phyloP scores from a whole-genome alignment of 1,140 invertebrate genomes.

The Drosophila arawakana region DNA sequence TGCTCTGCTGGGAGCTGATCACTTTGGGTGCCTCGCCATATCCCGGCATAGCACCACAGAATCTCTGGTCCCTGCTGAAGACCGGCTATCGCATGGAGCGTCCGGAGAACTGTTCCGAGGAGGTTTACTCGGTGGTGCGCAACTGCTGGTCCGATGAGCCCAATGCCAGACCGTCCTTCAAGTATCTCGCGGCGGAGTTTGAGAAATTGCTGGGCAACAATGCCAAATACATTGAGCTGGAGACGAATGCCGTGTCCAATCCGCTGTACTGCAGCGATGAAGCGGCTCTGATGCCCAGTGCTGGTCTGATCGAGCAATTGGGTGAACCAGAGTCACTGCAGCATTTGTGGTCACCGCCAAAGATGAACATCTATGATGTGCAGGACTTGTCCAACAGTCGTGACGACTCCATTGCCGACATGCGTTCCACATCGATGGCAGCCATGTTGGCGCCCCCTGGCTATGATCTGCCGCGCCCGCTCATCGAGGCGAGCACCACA shows the following conservation, averaged over 20 bases:
- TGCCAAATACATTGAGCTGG: constrained; percentile 88
- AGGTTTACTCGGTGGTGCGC: constrained; percentile 92
- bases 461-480: constrained; percentile 78
- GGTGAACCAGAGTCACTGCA: constrained; percentile 73
- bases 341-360: constrained; percentile 77
- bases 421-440: constrained; percentile 38
- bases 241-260: constrained; percentile 81
- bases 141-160: constrained; percentile 92
- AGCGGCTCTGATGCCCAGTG: constrained; percentile 47
- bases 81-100: constrained; percentile 93
- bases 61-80: constrained; percentile 91
- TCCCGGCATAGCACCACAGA: constrained; percentile 91
- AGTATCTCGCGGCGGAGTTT: constrained; percentile 87
- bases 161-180: constrained; percentile 91
- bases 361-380: constrained; percentile 68
- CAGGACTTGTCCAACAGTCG: constrained; percentile 67
- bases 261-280: constrained; percentile 78
- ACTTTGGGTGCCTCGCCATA: constrained; percentile 88
- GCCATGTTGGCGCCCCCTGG: constrained; percentile 64
- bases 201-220: constrained; percentile 90
- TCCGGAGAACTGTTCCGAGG: constrained; percentile 92
- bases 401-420: constrained; percentile 63
- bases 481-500: constrained; percentile 69
- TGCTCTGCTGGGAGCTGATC: constrained; percentile 95
- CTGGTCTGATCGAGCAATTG: constrained; percentile 35